Evolutionary conservation across 2,888 invertebrate genomes (phyloP), one percentile per base, ranked within the genome.

Genomic region (Anagyrus pseudococci): DNA sequence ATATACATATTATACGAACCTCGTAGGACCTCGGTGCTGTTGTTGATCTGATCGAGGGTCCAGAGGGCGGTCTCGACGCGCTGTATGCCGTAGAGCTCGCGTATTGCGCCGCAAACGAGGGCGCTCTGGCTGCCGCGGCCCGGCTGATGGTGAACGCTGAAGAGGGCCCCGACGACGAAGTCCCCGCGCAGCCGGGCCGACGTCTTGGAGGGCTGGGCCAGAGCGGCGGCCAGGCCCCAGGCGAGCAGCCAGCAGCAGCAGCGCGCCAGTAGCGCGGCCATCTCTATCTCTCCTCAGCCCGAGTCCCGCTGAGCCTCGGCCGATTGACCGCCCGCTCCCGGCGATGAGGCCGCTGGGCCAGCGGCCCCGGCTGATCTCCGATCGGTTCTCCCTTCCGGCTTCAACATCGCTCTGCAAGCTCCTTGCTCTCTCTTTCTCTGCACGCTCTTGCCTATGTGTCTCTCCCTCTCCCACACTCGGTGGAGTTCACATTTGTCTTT

Each of bases 21-120:
- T 56, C 67, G 55, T 1, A 66, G 60, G 10, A 66, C 54, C 1
- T 67, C 62, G 41, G 44, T 58, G 40, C 72, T 71, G 54, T 80
- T 81, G 80, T 91, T 90, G 72, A 91, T 87, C 69, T 82, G 82
- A 73, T 88, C 87, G 59, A 90, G 84, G 40, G 74, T 75, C 54
- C 73, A 70, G 2, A 76, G 70, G 4, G 76, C 76, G 4, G 74
- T 71, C 64, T 76, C 76, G 26, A 76, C 71, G 49, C 75, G 68
- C 59, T 76, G 75, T 52, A 76, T 76, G 4, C 76, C 76, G 54
- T 76, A 75, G 1, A 73, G 68, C 62, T 76, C 75, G 25, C 73
- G 65, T 10, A 76, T 71, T 10, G 70, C 67, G 1, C 75, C 75
- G 62, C 76, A 76, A 13, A 72, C 73, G 10, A 76, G 68, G 29